These are phyloP conservation scores for Hemibagrus wyckioides DNA, from an alignment of 2,113 vertebrate genomes.

Conservation along the genomic window DNA sequence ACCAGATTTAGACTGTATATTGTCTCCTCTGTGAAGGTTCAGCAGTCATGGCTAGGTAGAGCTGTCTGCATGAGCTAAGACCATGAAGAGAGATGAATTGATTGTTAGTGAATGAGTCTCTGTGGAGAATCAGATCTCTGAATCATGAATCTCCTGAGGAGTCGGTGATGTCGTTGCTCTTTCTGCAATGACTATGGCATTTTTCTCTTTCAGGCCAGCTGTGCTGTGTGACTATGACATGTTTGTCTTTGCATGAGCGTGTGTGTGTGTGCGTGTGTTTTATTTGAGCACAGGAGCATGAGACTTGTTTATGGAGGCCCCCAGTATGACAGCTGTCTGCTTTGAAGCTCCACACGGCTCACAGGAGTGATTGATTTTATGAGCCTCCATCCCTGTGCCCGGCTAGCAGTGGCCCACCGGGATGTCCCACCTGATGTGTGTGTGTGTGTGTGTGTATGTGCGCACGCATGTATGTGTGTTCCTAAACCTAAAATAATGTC, in stretches of 20 bases:
- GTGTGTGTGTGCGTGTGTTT: conserved; percentile 41
- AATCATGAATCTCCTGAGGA: conserved; percentile 42
- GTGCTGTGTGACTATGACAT: conserved; percentile 21
- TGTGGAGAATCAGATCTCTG: conserved; percentile 35
- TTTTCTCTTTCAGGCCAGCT: conserved; percentile 36
- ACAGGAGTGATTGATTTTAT: conserved; percentile 53
- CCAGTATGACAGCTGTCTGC: conserved; percentile 43
- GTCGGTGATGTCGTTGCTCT: conserved; percentile 35
- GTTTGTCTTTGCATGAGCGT: conserved; percentile 23
- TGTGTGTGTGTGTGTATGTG: not conserved
- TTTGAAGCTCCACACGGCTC: conserved; percentile 52
- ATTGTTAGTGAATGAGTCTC: conserved; percentile 45
- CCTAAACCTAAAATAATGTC: conserved; percentile 29
- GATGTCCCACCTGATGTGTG: conserved; percentile 34
- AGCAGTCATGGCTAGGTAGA: conserved; percentile 36
- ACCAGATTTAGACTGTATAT: conserved; percentile 21
- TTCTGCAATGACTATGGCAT: conserved; percentile 32
- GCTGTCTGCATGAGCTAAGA: conserved; percentile 41
- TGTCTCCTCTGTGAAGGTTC: conserved; percentile 22
- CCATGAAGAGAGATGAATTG: conserved; percentile 39
- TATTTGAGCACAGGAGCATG: conserved; percentile 49
- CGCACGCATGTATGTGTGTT: conserved; percentile 15
- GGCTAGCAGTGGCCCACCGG: conserved; percentile 23
- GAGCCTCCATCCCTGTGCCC: conserved; percentile 41
- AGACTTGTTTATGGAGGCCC: conserved; percentile 54